Base-by-base conservation (phyloP, 2,113 vertebrate species). In the Acanthochromis polyacanthus region DNA sequence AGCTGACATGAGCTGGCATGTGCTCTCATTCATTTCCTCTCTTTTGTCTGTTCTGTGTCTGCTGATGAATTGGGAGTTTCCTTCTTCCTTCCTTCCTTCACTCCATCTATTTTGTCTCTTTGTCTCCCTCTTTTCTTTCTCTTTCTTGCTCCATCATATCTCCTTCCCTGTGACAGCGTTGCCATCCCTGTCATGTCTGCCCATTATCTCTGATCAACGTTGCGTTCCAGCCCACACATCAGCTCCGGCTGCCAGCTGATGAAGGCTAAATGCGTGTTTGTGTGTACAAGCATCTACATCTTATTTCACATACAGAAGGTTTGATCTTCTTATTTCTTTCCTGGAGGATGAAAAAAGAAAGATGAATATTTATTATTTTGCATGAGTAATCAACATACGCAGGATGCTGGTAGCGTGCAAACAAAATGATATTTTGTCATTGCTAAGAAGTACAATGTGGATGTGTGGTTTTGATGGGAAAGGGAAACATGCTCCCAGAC, bases 141-240 rank as follows among this genome's bases (percentile, higher is more conserved):
- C 11, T 62, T 46, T 68, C 57, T 51, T 53, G 15, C 58, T 32
- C 66, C 23, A 23, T 74, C 73, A 72, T 81, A 78, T 63, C 74
- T 78, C 60, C 43, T 61, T 75, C 58, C 69, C 56, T 74, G 55
- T 81, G 85, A 84, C 80, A 73, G 67, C 68, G 68, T 82, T 45
- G 71, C 80, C 71, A 52, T 82, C 73, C 45, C 82, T 84, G 82
- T 86, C 92, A 62, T 84, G 77, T 88, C 84, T 79, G 75, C 66
- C 80, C 82, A 85, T 91, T 91, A 90, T 91, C 84, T 87, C 45
- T 87, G 82, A 91, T 90, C 86, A 86, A 43, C 71, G 77, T 88
- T 71, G 81, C 73, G 40, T 83, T 64, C 56, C 56, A 70, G 85
- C 80, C 76, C 83, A 72, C 72, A 81, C 85, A 76, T 81, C 40